A percentile compares a stretch with the other conserved stretches of the same genome.
phyloP scores from a whole-genome alignment of 2,797 vertebrate species.

The Pangasius mekongensis region DNA sequence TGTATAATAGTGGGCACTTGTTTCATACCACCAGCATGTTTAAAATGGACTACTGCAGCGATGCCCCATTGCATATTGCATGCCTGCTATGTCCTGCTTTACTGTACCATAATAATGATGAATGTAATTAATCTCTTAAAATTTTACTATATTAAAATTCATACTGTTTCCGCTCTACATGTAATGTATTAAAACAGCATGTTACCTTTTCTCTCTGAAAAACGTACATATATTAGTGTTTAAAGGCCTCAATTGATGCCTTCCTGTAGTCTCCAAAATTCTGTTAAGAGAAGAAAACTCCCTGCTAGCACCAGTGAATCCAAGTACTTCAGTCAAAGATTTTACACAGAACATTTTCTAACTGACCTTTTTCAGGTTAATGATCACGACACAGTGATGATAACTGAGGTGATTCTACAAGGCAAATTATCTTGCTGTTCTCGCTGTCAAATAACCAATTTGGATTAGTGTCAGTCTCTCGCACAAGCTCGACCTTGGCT shows the following conservation, averaged over 20 bases:
- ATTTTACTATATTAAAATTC: background rate
- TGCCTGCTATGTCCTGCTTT: conserved; percentile 46
- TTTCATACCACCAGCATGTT: background rate
- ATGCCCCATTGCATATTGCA: conserved; percentile 8
- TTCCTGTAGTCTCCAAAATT: background rate
- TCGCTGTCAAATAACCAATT: conserved; percentile 69
- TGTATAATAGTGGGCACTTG: background rate
- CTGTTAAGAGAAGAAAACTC: background rate
- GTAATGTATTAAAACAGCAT: background rate
- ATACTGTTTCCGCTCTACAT: background rate
- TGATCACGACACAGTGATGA: conserved; percentile 61
- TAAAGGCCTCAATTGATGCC: background rate
- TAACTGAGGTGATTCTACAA: conserved; percentile 59
- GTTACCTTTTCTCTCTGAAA: background rate
- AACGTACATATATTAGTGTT: background rate
- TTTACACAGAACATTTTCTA: conserved; percentile 49
- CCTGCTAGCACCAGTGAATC: background rate
- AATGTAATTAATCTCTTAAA: conserved; percentile 47
- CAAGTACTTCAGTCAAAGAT: conserved; percentile 49
- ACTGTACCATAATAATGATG: conserved; percentile 36
- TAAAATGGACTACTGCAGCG: background rate
- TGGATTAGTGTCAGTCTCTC: conserved; percentile 67
- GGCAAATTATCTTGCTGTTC: conserved; percentile 65
- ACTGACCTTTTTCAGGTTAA: conserved; percentile 62
- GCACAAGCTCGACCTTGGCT: conserved; percentile 54